phyloP scores from a whole-genome alignment of 2,113 vertebrate species.

The Haliaeetus leucogaster region DNA sequence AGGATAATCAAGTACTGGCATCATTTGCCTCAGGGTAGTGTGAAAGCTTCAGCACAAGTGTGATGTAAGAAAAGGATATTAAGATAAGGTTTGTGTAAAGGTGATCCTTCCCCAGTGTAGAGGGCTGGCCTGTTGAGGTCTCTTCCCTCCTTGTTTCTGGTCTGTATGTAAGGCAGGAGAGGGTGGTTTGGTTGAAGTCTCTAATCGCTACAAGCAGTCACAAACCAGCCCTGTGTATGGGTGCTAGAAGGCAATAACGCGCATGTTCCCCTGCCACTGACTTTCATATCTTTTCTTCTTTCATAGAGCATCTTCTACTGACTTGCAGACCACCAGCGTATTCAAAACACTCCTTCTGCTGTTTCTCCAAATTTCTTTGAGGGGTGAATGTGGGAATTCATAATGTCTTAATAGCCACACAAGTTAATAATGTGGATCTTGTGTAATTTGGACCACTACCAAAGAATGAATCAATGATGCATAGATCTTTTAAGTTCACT shows the following conservation, averaged over 20 bases:
- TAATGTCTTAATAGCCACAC: not conserved
- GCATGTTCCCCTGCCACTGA: rapidly evolving
- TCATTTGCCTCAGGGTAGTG: rapidly evolving
- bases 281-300: not conserved
- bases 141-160: not conserved
- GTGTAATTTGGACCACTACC: not conserved
- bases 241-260: rapidly evolving
- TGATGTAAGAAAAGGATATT: not conserved
- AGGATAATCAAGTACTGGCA: not conserved
- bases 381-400: not conserved
- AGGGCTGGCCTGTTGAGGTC: not conserved
- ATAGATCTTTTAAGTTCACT: not conserved
- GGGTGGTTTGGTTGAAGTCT: not conserved
- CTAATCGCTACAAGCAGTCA: not conserved
- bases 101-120: not conserved
- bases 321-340: not conserved
- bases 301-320: not conserved
- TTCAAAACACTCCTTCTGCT: not conserved
- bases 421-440: not conserved
- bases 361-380: not conserved
- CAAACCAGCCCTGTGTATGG: not conserved
- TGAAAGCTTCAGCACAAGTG: not conserved
- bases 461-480: not conserved
- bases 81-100: too few species aligned
- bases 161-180: not conserved